phyloP scores from a whole-genome alignment of 2,113 vertebrate genomes.

The Caretta caretta region DNA sequence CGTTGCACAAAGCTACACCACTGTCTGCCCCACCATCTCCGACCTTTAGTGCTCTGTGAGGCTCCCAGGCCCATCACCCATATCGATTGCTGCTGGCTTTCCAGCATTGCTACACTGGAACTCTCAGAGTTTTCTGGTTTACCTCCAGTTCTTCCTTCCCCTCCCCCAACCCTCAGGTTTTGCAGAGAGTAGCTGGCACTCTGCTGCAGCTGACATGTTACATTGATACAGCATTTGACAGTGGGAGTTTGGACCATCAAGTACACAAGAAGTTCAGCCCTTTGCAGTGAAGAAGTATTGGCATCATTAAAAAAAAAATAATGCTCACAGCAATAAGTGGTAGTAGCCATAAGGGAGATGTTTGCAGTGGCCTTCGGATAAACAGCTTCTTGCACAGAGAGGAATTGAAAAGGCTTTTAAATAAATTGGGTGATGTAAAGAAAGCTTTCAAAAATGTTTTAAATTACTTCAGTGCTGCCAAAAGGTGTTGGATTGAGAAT shows the following conservation, averaged over 20 bases:
- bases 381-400: background rate
- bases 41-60: background rate
- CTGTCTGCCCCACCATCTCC: background rate
- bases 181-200: fast-evolving
- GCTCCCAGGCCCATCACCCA: background rate
- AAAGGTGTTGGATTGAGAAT: background rate
- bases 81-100: background rate
- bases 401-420: background rate
- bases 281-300: background rate
- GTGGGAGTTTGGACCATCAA: background rate
- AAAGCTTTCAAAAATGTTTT: background rate
- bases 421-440: fast-evolving
- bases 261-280: background rate
- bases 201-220: background rate
- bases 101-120: background rate
- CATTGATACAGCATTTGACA: background rate
- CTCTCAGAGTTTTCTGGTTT: background rate
- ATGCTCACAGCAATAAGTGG: background rate
- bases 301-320: background rate
- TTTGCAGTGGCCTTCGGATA: background rate
- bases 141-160: background rate
- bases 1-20: background rate
- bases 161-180: fast-evolving
- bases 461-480: background rate
- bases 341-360: background rate